Conservation (phyloP, 1,140 invertebrate species). For the Periplaneta americana region DNA sequence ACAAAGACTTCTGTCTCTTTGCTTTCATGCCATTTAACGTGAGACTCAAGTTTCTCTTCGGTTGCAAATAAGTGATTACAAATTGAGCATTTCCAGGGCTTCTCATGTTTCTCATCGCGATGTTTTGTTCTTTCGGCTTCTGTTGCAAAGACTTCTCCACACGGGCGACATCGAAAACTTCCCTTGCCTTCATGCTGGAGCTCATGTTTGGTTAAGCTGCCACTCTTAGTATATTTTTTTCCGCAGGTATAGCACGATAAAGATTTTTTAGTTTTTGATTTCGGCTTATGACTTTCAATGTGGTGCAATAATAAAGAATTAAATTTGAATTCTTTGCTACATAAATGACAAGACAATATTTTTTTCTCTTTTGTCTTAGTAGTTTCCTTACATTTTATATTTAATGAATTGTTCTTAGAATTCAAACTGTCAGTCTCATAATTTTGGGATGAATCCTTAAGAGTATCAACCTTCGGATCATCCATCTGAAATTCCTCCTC, state of each 20-base stretch:
- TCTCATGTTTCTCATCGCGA: constrained; percentile 33
- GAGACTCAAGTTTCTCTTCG: constrained; percentile 35
- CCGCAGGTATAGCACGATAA: constrained; percentile 50
- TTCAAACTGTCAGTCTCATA: background rate
- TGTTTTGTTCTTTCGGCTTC: constrained; percentile 38
- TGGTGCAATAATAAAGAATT: background rate
- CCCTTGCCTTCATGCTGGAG: constrained; percentile 40
- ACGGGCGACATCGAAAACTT: constrained; percentile 42
- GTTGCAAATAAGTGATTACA: constrained; percentile 36
- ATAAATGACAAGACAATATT: background rate
- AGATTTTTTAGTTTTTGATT: background rate
- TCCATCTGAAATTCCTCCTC: background rate
- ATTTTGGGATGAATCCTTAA: background rate
- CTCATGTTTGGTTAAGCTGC: constrained; percentile 44
- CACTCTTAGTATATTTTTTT: constrained; percentile 45
- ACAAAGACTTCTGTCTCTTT: constrained; percentile 29
- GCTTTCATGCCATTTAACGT: constrained; percentile 38
- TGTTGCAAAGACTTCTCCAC: constrained; percentile 41
- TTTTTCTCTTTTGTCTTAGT: background rate
- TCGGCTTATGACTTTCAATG: background rate
- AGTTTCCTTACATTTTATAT: background rate
- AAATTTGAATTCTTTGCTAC: background rate
- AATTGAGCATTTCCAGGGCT: constrained; percentile 31
- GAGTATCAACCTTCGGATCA: background rate
- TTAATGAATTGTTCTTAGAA: background rate